Conservation (phyloP, 2,888 invertebrate species). For the Conomelus anceps region DNA sequence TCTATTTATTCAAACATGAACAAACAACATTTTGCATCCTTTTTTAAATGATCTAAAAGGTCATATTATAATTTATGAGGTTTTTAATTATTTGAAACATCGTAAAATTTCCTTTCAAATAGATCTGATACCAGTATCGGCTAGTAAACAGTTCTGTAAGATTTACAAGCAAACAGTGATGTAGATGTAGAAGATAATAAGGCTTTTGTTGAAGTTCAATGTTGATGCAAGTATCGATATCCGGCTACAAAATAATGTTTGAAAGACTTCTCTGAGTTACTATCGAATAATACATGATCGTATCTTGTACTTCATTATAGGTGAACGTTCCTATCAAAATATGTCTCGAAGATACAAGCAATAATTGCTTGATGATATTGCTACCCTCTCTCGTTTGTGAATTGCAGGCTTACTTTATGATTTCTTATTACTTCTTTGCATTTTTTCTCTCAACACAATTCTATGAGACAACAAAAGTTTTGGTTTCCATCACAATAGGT, state of each 20-base stretch:
- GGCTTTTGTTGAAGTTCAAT: not conserved
- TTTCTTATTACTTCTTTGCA: no score
- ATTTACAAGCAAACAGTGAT: no score
- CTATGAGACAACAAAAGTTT: not conserved
- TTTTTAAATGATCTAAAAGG: not conserved
- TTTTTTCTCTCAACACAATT: not conserved
- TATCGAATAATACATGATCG: not conserved
- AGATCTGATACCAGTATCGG: not conserved
- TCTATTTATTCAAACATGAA: no score
- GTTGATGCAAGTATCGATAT: not conserved
- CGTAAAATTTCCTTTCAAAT: not conserved
- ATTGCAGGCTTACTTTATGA: not conserved
- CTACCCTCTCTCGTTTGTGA: not conserved
- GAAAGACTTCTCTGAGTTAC: not conserved
- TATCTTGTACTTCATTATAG: not conserved
- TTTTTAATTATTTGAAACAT: not conserved
- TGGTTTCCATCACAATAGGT: no score
- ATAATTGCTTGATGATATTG: no score
- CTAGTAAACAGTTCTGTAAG: not conserved
- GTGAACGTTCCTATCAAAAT: not conserved
- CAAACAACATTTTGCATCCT: no score
- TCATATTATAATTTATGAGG: not conserved
- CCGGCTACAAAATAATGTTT: not conserved
- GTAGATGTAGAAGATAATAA: no score
- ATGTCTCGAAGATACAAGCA: not conserved